Evolutionary conservation across 2,888 invertebrate genomes (phyloP), one percentile per base, ranked within the genome.

Genomic region (Hoplodrina ambigua): DNA sequence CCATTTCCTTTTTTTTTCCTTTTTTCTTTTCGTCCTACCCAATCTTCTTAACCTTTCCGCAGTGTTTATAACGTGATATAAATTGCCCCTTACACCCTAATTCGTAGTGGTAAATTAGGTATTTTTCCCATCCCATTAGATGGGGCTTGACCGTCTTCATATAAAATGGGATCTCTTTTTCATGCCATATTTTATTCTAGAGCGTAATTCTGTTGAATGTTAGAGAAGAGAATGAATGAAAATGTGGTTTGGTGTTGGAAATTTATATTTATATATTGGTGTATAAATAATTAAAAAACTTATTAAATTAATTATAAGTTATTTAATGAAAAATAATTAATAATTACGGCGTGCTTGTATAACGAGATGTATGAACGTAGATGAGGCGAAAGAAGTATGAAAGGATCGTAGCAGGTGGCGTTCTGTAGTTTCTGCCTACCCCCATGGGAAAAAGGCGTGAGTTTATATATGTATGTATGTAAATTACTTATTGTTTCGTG

Each of bases 81-180:
- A 71, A 62, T 50, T 49, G 61, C 54, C 41, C 20, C 19, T 20
- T 30, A 20, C 5, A 41, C 54, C n/a, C 53, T 41, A 41, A 72
- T 49, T 41, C 4, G 4, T 20, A 49, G 17, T 30, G 25, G 53
- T 37, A 59, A 59, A 41, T 71, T 30, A 41, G 46, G 46, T 54
- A 37, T 70, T 53, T 69, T 59, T 13, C 15, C 19, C 17, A 53
- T 37, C 17, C 6, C 15, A 57, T 70, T 70, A 53, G 19, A 50
- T 10, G 15, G 19, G 20, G 17, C 37, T 41, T 54, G 37, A 49
- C 25, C 60, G 20, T 54, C 46, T 70, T 71, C 30, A 53, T 19
- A 11, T 25, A 53, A 58, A 58, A 46, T 25, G n/a, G 25, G 25
- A 0, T 46, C 66, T n/a, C 17, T 30, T 71, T 53, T 58, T 53